Evolutionary conservation across 2,888 invertebrate species (phyloP).

Genomic region (Euplagia quadripunctaria): DNA sequence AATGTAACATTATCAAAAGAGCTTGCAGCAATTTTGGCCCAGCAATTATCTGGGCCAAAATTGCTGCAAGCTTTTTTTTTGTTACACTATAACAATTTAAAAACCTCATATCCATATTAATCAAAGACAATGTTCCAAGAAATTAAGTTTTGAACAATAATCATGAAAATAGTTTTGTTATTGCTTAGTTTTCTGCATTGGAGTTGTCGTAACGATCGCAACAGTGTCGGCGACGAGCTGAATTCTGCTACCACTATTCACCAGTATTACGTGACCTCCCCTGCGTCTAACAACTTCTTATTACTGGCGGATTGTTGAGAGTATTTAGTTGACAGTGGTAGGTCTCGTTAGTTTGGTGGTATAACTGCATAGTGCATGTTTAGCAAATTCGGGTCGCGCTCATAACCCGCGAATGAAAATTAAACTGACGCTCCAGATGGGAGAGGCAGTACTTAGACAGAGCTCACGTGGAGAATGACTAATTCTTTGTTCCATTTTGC

Average conservation of each 20-base stretch:
- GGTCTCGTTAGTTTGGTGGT: slow-evolving; percentile 35
- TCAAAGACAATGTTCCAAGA: slow-evolving; percentile 3
- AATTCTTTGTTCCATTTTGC: slow-evolving; percentile 34
- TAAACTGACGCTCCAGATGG: slow-evolving; percentile 54
- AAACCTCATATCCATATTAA: not conserved
- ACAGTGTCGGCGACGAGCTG: slow-evolving; percentile 36
- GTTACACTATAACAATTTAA: not conserved
- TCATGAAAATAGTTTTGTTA: slow-evolving; percentile 40
- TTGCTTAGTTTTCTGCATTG: slow-evolving; percentile 47
- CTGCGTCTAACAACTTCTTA: not conserved
- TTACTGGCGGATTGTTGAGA: slow-evolving; percentile 6
- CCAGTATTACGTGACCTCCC: slow-evolving; percentile 38
- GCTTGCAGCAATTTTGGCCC: not conserved
- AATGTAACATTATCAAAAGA: not conserved
- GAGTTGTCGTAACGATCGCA: slow-evolving; percentile 45
- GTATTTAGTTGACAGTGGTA: slow-evolving; percentile 8
- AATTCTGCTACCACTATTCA: slow-evolving; percentile 35
- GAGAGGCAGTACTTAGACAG: slow-evolving; percentile 28
- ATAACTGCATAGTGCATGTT: slow-evolving; percentile 41
- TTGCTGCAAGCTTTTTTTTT: not conserved
- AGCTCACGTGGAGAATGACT: slow-evolving; percentile 33
- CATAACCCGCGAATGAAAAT: slow-evolving; percentile 60
- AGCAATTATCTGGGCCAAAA: not conserved
- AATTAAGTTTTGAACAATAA: slow-evolving; percentile 22
- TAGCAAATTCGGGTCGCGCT: slow-evolving; percentile 50